Evolutionary conservation across 2,113 vertebrate species (phyloP), one percentile per base, ranked within the genome.

Genomic region (Sciurus niger): DNA sequence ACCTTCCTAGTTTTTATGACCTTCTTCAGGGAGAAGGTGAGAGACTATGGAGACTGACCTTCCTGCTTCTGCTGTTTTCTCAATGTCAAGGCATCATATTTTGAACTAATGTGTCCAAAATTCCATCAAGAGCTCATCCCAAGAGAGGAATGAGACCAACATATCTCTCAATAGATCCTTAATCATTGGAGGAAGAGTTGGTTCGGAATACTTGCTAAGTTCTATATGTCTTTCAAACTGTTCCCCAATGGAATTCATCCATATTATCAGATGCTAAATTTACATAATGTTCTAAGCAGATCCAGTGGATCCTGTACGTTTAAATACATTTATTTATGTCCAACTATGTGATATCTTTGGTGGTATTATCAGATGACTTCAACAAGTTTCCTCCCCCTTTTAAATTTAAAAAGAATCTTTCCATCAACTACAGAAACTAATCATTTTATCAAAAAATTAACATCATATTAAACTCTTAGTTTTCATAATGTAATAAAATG

Each of bases 401-500:
- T 58, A 58, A 58, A 58, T 58, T 20, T 58, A 58, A 58, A 16
- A 58, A 20, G 17, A 58, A 58, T 58, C 17, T 58, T 58, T 58
- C 18, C 55, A 20, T 58, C 20, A 58, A 58, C 55, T 58, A 22
- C 12, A 13, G 18, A 58, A 43, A n/a, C 84, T 82, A 32, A 12
- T 80, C 8, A 11, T 94, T 84, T 84, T 73, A 40, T 48, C 24
- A 93, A 74, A 51, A 40, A 58, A 2, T 58, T 82, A 4, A 37
- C 11, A 84, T 88, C 3, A 16, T 48, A 67, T 89, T 82, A 72
- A 72, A 9, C 24, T 88, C 5, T 28, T 76, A 73, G 28, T 77
- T 85, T 93, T 86, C 2, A 90, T 92, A 37, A 90, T 65, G 3
- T 78, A 3, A 13, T 84, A 94, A 88, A 83, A 28, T 86, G 65